phyloP scores from a whole-genome alignment of 37 sponge, comb jelly and placozoan genomes.

The Ephydatia muelleri region DNA sequence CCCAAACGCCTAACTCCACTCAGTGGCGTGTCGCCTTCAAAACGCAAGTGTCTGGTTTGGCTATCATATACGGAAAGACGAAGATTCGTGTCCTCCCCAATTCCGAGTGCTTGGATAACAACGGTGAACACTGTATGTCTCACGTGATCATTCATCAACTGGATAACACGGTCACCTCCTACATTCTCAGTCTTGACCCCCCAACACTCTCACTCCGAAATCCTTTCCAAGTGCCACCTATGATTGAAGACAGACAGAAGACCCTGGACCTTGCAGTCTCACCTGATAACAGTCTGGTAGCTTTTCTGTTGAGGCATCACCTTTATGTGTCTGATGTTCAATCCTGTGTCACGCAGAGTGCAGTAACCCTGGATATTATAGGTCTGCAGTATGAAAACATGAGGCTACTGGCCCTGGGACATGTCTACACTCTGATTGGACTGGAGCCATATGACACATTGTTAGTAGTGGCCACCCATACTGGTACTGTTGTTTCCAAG shows the following conservation, averaged over 20 bases:
- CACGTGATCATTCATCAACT: conserved; percentile 42
- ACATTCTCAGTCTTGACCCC: neutral
- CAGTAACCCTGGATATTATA: neutral
- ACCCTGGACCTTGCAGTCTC: conserved; percentile 28
- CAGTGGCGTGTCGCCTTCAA: no score
- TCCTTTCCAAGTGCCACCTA: neutral
- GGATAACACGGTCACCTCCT: conserved; percentile 12
- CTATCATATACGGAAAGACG: no score
- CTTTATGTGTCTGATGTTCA: conserved; percentile 23
- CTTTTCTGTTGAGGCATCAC: conserved; percentile 21
- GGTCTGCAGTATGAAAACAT: conserved; percentile 28
- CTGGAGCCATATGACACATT: conserved; percentile 19
- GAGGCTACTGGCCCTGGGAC: conserved; percentile 39
- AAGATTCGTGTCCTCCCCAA: no score
- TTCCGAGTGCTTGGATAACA: no score
- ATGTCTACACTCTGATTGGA: conserved; percentile 44
- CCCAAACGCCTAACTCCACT: no score
- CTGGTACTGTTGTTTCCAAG: conserved; percentile 30
- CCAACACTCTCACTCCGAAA: neutral
- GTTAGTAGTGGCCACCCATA: conserved; percentile 24
- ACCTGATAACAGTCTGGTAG: conserved; percentile 23
- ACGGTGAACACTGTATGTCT: neutral
- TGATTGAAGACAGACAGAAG: neutral
- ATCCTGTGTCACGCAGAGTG: neutral
- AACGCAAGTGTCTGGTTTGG: no score